Evolutionary conservation across 2,888 invertebrate genomes (phyloP).

Genomic region (Leucophenga montana): DNA sequence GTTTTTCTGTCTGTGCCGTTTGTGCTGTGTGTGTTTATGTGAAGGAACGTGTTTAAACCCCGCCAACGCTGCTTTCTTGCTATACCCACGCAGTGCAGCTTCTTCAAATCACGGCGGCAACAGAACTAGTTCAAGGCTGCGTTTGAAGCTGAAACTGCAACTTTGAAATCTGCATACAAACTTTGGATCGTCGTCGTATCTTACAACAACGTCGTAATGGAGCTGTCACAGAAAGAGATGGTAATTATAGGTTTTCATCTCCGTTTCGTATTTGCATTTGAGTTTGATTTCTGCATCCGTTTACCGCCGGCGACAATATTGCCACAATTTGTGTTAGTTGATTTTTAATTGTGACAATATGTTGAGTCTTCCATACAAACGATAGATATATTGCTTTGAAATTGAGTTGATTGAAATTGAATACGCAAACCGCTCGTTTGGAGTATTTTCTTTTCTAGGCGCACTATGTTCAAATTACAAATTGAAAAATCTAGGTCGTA

Average conservation of each 20-base stretch:
- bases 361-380: slow-evolving; percentile 20
- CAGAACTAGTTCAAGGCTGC: slow-evolving; percentile 64
- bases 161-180: slow-evolving; percentile 26
- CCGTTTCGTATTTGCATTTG: slow-evolving; percentile 10
- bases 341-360: slow-evolving; percentile 21
- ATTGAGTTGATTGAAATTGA: no score
- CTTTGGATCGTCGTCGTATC: background rate
- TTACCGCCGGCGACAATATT: slow-evolving; percentile 25
- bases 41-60: background rate
- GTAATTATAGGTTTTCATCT: slow-evolving; percentile 57
- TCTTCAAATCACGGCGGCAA: background rate
- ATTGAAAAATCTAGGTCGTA: no score
- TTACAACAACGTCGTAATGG: slow-evolving; percentile 49
- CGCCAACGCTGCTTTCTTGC: background rate
- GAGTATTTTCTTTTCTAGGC: no score
- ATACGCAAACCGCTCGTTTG: no score
- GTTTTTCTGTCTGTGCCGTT: background rate
- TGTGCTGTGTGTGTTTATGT: background rate
- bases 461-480: no score
- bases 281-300: slow-evolving; percentile 47
- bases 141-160: slow-evolving; percentile 25
- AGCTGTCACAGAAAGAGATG: slow-evolving; percentile 67
- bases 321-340: slow-evolving; percentile 38
- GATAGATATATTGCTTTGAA: no score
- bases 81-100: background rate